Evolutionary conservation across 2,888 invertebrate genomes (phyloP).

Genomic region (Lissocephala sabroskyi): DNA sequence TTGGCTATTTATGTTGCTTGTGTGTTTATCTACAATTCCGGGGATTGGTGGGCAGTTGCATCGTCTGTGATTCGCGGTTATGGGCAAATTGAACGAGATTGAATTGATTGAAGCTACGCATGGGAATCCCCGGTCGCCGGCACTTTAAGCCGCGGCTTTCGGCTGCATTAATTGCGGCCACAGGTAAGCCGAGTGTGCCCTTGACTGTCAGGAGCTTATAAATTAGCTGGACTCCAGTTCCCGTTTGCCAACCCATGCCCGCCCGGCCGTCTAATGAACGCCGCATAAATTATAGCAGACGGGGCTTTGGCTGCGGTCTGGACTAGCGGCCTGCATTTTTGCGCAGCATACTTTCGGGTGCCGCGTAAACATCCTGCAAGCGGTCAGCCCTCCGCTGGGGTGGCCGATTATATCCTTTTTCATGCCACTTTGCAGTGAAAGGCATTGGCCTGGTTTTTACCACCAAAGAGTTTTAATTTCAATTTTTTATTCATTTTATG

Average conservation of each 20-base stretch:
- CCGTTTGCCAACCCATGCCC: conserved; percentile 5
- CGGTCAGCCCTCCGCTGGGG: not conserved
- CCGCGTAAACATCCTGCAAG: conserved; percentile 6
- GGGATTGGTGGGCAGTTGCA: not conserved
- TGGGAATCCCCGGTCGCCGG: too few species aligned
- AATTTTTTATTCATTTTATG: conserved; percentile 21
- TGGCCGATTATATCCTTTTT: too few species aligned
- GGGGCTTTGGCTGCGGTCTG: conserved; percentile 6
- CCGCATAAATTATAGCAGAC: conserved; percentile 51
- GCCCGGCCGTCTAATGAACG: conserved; percentile 49
- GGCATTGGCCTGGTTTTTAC: conserved; percentile 46
- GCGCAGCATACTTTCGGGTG: conserved; percentile 51
- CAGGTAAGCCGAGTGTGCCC: too few species aligned
- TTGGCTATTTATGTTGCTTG: not conserved
- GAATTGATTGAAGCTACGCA: too few species aligned
- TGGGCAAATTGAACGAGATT: too few species aligned
- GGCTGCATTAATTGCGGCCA: too few species aligned
- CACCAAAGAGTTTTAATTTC: conserved; percentile 6
- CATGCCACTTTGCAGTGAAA: conserved; percentile 41
- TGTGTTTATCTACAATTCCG: not conserved
- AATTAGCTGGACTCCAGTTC: conserved; percentile 29
- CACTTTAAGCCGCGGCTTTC: too few species aligned
- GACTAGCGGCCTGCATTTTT: conserved; percentile 39
- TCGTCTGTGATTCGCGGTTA: too few species aligned
- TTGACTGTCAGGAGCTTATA: too few species aligned